phyloP scores from a whole-genome alignment of 2,797 vertebrate species.

The Coluber constrictor region DNA sequence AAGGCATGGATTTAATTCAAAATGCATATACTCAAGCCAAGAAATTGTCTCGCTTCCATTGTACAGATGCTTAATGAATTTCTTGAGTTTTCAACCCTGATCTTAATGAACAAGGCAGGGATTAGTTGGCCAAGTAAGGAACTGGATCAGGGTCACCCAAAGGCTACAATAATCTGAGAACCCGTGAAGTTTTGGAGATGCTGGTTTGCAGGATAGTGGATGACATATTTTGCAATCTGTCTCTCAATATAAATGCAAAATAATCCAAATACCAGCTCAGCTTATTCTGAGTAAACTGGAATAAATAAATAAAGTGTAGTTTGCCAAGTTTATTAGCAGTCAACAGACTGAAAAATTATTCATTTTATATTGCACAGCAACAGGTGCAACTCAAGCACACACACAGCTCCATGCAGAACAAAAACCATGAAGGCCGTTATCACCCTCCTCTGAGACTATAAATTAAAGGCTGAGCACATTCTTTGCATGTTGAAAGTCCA shows the following conservation, averaged over 20 bases:
- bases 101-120: conserved; percentile 60
- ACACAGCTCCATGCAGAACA: background rate
- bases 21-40: conserved; percentile 55
- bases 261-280: conserved; percentile 43
- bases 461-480: background rate
- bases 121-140: conserved; percentile 54
- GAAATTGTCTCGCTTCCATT: conserved; percentile 46
- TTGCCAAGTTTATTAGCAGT: conserved; percentile 34
- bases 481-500: background rate
- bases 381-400: background rate
- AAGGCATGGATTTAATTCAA: conserved; percentile 48
- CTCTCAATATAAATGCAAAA: conserved; percentile 32
- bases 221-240: conserved; percentile 29
- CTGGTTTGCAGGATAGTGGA: conserved; percentile 36
- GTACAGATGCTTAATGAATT: conserved; percentile 61
- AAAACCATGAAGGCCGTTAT: background rate
- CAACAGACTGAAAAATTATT: conserved; percentile 23
- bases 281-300: conserved; percentile 43
- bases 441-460: background rate
- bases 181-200: conserved; percentile 36
- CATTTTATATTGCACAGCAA: conserved; percentile 34
- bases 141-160: conserved; percentile 42
- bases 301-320: conserved; percentile 15
- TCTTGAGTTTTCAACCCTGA: conserved; percentile 55
- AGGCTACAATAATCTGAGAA: conserved; percentile 52